Evolutionary conservation across 92 coral and sea anemone genomes (phyloP).

Genomic region (Parazoanthus atlanticus): DNA sequence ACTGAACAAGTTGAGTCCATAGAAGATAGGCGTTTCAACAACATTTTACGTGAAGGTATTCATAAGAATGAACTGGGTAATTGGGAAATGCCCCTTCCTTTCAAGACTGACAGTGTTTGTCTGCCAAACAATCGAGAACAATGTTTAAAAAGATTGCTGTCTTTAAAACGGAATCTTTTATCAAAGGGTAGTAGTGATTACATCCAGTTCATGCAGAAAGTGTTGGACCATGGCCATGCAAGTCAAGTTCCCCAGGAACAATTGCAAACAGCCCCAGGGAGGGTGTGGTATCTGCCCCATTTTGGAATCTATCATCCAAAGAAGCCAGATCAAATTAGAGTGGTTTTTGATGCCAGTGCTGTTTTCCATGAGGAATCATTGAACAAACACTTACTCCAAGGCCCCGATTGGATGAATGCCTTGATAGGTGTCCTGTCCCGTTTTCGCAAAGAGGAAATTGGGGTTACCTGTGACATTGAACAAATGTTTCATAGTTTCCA

Average conservation of each 20-base stretch:
- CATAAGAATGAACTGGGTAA: slow-evolving; percentile 52
- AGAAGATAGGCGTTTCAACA: slow-evolving; percentile 41
- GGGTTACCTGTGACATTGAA: too few relatives aligned
- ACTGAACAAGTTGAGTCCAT: slow-evolving; percentile 56
- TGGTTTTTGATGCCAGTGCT: too few relatives aligned
- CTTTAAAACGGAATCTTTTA: slow-evolving; percentile 53
- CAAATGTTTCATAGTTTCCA: too few relatives aligned
- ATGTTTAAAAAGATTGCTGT: slow-evolving; percentile 52
- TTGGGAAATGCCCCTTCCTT: slow-evolving; percentile 74
- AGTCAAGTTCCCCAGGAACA: slow-evolving; percentile 41
- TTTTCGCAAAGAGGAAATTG: too few relatives aligned
- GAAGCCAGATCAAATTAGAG: slow-evolving; percentile 53
- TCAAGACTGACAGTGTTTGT: slow-evolving; percentile 46
- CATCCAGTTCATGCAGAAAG: slow-evolving; percentile 59
- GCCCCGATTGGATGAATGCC: too few relatives aligned
- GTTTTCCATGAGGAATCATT: too few relatives aligned
- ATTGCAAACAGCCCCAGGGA: slow-evolving; percentile 35
- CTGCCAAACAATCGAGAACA: slow-evolving; percentile 59
- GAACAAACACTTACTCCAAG: too few relatives aligned
- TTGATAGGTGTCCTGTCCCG: too few relatives aligned
- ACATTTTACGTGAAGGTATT: slow-evolving; percentile 22
- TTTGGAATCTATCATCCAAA: slow-evolving; percentile 56
- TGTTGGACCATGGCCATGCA: slow-evolving; percentile 54
- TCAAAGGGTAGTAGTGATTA: slow-evolving; percentile 39
- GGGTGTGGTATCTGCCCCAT: slow-evolving; percentile 66